Conservation (phyloP, 2,113 vertebrate genomes). For the Engystomops pustulosus region DNA sequence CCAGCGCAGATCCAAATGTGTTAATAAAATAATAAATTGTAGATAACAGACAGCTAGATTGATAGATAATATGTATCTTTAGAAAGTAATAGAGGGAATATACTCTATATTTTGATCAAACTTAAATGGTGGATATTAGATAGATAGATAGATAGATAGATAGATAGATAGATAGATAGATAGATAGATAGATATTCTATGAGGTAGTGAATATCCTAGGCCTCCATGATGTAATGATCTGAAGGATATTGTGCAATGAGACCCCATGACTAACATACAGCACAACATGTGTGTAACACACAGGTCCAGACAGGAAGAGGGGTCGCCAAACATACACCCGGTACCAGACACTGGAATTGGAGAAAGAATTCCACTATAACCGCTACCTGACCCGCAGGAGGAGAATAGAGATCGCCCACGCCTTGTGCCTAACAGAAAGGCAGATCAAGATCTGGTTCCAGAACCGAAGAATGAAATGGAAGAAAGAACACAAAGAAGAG, state of each 20-base stretch:
- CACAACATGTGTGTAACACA: conserved; percentile 45
- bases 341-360: conserved; percentile 90
- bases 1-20: neutral
- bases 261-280: neutral
- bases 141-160: neutral
- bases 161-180: neutral
- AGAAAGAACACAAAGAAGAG: conserved; percentile 86
- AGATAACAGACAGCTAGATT: no score
- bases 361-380: conserved; percentile 93
- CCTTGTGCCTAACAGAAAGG: conserved; percentile 85
- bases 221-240: conserved; percentile 9
- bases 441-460: conserved; percentile 96
- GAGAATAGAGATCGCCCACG: conserved; percentile 85
- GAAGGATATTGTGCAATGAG: neutral
- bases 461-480: conserved; percentile 94
- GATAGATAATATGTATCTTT: no score
- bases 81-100: no score
- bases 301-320: conserved; percentile 86
- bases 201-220: no score
- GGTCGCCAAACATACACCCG: conserved; percentile 90
- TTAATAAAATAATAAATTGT: no score
- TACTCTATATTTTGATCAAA: neutral
- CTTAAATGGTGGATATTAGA: neutral
- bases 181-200: neutral
- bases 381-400: conserved; percentile 88